Percentiles rank a stretch among this genome's conserved stretches.
These are phyloP conservation scores for Diplolepis rosae DNA, from an alignment of 2,888 invertebrate species.

Conservation along the genomic window DNA sequence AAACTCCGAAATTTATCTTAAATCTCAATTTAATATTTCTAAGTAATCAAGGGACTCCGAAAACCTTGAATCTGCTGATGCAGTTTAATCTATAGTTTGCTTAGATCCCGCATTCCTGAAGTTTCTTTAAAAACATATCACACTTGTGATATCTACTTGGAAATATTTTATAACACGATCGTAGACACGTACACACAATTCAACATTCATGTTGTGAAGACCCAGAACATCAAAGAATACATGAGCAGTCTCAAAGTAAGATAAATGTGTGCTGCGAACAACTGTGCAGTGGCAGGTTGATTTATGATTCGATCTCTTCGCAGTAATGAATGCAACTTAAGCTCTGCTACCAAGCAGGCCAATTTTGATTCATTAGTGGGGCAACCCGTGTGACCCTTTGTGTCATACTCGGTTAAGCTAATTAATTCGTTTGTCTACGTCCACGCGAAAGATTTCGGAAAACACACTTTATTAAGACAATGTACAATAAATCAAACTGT, in stretches of 20 bases:
- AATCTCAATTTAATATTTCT: neutral
- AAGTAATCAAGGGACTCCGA: conserved; percentile 1
- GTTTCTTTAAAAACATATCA: neutral
- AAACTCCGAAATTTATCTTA: neutral
- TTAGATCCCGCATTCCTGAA: neutral
- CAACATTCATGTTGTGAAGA: neutral
- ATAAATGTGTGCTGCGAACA: neutral
- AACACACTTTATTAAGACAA: neutral
- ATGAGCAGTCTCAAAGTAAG: neutral
- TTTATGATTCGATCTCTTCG: conserved; percentile 27
- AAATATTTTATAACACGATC: neutral
- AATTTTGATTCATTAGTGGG: conserved; percentile 29
- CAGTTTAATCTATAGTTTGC: conserved; percentile 5
- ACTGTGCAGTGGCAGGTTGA: conserved; percentile 10
- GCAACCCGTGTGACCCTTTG: conserved; percentile 17
- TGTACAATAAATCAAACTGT: neutral
- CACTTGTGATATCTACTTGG: neutral
- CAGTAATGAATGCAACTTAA: conserved; percentile 16
- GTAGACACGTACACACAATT: neutral
- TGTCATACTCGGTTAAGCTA: conserved; percentile 14
- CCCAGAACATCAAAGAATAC: neutral
- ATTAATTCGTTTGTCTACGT: conserved; percentile 2
- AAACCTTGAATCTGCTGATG: neutral
- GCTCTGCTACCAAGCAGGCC: conserved; percentile 13
- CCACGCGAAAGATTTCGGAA: neutral